Base-by-base conservation (phyloP, 1,140 invertebrate genomes). In the Saccostrea glomerata region DNA sequence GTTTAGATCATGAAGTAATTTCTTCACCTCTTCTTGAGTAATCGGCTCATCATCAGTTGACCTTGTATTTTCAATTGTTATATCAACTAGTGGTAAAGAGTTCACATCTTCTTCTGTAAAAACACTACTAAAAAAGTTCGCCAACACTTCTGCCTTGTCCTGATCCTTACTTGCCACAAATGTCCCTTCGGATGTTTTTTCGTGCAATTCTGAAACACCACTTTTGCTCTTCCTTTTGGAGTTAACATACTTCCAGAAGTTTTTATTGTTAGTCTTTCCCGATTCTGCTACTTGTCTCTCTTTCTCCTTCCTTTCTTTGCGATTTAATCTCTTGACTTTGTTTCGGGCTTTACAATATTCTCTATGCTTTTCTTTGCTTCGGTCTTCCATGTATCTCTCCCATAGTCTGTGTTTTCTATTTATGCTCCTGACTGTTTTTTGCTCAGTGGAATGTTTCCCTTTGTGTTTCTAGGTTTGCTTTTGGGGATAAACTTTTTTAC, bases 291-390 rank as follows among this genome's bases (percentile, higher is more conserved):
- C 55, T 82, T 85, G 36, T 77, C 36, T 85, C 15, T 85, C 66
- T 12, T 56, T 56, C 56, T 70, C 54, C 84, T 88, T 82, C 25
- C 36, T 54, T 60, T 83, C 73, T 4, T 87, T 82, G 2, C 77
- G 20, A 5, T 40, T 86, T 82, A 60, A 4, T 60, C 17, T 70
- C 60, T 87, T 86, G 12, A 87, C 56, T 60, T 87, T 82, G 23
- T 87, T 87, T 23, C 77, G 82, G 2, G 84, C 87, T 56, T 88
- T 85, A 60, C 55, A 77, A 15, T 82, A 85, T 40, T 85, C 60
- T 77, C 66, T 77, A n/a, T 86, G 60, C n/a, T 82, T 77, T 36
- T 88, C 66, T 17, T 40, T 85, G n/a, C 36, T 82, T 15, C 30
- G 23, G 9, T 73, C 25, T n/a, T 58, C 55, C 84, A 88, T 85